Conservation (phyloP, 2,113 vertebrate genomes). For the Meriones unguiculatus region DNA sequence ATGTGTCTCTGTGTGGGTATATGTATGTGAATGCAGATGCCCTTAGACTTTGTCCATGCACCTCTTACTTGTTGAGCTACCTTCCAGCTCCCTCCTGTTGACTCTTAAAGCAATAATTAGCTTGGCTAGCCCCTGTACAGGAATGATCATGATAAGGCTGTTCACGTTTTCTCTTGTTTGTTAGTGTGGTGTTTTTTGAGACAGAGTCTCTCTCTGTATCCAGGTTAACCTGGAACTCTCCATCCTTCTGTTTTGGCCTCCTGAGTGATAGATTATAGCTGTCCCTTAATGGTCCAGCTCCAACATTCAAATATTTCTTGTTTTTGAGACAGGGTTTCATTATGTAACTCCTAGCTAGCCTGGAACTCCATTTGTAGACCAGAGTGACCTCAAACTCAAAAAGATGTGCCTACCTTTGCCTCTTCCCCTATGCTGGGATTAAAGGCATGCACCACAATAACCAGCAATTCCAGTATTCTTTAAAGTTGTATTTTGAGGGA, state of each 20-base stretch:
- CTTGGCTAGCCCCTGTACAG: neutral
- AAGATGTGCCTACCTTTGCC: neutral
- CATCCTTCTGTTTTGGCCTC: neutral
- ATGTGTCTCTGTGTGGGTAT: neutral
- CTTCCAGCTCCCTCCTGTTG: neutral
- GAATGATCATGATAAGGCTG: neutral
- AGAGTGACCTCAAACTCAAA: neutral
- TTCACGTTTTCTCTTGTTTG: neutral
- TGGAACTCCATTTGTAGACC: neutral
- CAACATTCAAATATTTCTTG: neutral
- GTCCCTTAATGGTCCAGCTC: neutral
- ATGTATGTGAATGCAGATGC: neutral
- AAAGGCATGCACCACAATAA: neutral
- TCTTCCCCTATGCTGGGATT: neutral
- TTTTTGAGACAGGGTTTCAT: neutral
- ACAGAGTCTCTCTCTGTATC: neutral
- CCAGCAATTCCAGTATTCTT: neutral
- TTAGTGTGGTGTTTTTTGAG: neutral
- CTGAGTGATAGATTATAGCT: neutral
- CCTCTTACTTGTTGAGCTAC: neutral
- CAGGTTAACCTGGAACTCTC: neutral
- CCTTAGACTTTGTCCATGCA: neutral
- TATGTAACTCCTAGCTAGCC: neutral
- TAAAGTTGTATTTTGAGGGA: conserved; percentile 28
- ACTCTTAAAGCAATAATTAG: neutral